A percentile compares a stretch with the other conserved stretches of the same genome.
Conservation (phyloP, 2,888 invertebrate species). For the Tineola bisselliella region DNA sequence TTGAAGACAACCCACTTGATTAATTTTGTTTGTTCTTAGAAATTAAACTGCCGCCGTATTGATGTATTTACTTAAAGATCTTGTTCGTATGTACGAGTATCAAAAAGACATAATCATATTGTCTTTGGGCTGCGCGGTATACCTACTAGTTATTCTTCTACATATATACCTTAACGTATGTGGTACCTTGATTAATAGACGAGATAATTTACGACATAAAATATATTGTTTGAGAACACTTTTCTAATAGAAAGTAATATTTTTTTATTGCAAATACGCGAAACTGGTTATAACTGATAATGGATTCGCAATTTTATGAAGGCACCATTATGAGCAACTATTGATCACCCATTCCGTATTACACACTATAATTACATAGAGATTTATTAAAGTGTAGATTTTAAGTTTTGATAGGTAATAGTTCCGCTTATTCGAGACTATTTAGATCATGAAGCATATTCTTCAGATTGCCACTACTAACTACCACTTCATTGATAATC, state of each 20-base stretch:
- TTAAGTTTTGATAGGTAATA: neutral
- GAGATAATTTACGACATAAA: neutral
- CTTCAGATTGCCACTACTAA: neutral
- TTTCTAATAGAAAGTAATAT: slow-evolving; percentile 55
- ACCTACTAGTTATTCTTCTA: no score
- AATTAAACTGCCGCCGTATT: slow-evolving; percentile 32
- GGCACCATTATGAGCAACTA: slow-evolving; percentile 5
- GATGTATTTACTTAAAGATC: slow-evolving; percentile 4
- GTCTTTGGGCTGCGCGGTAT: no score
- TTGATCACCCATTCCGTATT: slow-evolving; percentile 8
- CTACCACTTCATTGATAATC: no score
- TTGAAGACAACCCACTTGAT: slow-evolving; percentile 24
- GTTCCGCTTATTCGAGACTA: neutral
- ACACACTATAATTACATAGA: slow-evolving; percentile 10
- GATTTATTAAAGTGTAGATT: neutral
- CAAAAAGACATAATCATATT: no score
- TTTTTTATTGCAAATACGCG: slow-evolving; percentile 48
- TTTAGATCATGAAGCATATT: neutral
- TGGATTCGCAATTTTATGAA: slow-evolving; percentile 13
- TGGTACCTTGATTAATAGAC: neutral
- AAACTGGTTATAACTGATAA: slow-evolving; percentile 16
- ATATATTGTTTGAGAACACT: slow-evolving; percentile 14
- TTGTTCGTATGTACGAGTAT: neutral
- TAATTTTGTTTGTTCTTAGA: slow-evolving; percentile 39
- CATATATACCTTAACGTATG: no score